Evolutionary conservation across 2,113 vertebrate species (phyloP).

Genomic region (Polypterus senegalus): DNA sequence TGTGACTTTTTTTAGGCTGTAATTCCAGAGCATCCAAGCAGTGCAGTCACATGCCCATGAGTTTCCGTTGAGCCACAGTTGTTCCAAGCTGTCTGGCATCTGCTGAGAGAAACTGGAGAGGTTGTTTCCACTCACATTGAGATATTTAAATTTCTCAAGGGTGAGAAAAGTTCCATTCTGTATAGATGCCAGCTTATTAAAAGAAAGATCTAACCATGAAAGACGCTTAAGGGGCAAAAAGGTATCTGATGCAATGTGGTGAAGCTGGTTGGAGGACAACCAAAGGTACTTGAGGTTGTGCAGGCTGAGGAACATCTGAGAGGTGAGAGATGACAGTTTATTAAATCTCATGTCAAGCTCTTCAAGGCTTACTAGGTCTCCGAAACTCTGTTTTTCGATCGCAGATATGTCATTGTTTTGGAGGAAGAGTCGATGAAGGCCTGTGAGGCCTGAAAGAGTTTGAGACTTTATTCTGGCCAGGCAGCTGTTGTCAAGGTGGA

Average conservation of each 20-base stretch:
- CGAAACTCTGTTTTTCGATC: slow-evolving; percentile 70
- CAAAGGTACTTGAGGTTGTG: slow-evolving; percentile 78
- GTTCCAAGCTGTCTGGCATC: slow-evolving; percentile 54
- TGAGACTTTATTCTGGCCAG: slow-evolving; percentile 52
- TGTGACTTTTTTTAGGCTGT: slow-evolving; percentile 49
- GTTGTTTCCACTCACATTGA: slow-evolving; percentile 67
- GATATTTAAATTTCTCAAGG: slow-evolving; percentile 60
- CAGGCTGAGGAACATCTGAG: slow-evolving; percentile 59
- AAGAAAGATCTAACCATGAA: slow-evolving; percentile 68
- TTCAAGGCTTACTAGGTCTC: slow-evolving; percentile 57
- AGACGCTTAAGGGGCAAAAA: slow-evolving; percentile 47
- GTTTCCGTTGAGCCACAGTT: slow-evolving; percentile 80
- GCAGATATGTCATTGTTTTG: slow-evolving; percentile 58
- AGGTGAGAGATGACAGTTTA: slow-evolving; percentile 52
- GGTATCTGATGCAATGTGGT: slow-evolving; percentile 39
- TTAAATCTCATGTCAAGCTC: slow-evolving; percentile 82
- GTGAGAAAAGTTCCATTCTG: slow-evolving; percentile 44
- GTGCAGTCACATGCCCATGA: slow-evolving; percentile 77
- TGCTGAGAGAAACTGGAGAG: slow-evolving; percentile 50
- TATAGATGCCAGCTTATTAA: slow-evolving; percentile 51
- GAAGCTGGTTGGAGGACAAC: slow-evolving; percentile 67
- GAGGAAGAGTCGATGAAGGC: slow-evolving; percentile 78
- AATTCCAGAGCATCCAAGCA: slow-evolving; percentile 55
- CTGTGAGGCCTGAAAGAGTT: slow-evolving; percentile 64
- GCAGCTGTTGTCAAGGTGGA: slow-evolving; percentile 81